These are phyloP conservation scores for Mystacornis crossleyi DNA, from an alignment of 2,113 vertebrate genomes.

Conservation along the genomic window DNA sequence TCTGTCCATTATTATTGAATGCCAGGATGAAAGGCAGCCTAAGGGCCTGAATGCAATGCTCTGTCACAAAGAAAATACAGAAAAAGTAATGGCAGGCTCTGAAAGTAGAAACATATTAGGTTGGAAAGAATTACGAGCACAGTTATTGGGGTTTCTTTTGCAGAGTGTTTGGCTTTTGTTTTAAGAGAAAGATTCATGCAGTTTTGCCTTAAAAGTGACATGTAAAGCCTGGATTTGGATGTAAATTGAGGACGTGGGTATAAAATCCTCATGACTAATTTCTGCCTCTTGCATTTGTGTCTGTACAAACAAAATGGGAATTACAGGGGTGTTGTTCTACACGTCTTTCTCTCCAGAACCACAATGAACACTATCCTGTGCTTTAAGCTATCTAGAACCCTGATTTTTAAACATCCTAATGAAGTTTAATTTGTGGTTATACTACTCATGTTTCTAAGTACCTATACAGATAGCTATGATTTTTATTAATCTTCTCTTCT, in stretches of 20 bases:
- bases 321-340: neutral
- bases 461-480: neutral
- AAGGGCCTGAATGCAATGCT: conserved; percentile 25
- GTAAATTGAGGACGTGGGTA: neutral
- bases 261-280: neutral
- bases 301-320: neutral
- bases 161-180: neutral
- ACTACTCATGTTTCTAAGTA: neutral
- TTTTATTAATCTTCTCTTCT: neutral
- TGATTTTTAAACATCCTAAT: neutral
- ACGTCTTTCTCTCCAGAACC: neutral
- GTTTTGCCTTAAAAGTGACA: neutral
- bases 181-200: neutral
- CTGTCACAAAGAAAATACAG: conserved; percentile 63
- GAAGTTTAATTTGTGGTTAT: neutral
- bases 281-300: neutral
- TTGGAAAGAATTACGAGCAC: neutral
- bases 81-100: conserved; percentile 30
- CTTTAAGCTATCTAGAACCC: neutral
- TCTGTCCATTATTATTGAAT: conserved; percentile 59
- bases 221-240: neutral
- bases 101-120: neutral
- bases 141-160: neutral
- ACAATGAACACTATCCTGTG: neutral
- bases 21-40: conserved; percentile 54